Evolutionary conservation across 2,113 vertebrate genomes (phyloP).

Genomic region (Choloepus hoffmanni): DNA sequence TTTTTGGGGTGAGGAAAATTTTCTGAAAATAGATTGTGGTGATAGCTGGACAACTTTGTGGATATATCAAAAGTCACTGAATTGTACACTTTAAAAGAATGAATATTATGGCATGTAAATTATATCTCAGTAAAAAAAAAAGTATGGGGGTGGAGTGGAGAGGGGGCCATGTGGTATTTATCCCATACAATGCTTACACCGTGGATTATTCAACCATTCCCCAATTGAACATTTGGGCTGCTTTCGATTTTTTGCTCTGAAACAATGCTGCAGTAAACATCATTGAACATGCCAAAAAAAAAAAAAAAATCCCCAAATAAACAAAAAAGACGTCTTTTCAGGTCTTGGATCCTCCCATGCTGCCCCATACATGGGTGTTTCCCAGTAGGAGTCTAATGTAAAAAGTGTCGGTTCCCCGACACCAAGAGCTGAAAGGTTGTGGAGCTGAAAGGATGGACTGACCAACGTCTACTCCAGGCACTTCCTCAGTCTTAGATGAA

Average conservation of each 20-base stretch:
- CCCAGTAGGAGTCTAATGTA: neutral
- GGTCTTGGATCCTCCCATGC: neutral
- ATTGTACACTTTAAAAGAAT: neutral
- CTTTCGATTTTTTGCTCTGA: neutral
- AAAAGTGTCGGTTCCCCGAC: neutral
- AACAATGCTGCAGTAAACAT: neutral
- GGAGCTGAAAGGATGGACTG: no score
- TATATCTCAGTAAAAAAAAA: neutral
- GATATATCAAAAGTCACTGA: neutral
- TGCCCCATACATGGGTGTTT: neutral
- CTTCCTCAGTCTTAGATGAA: neutral
- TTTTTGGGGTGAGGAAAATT: neutral
- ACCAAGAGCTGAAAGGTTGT: neutral
- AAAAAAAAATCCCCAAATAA: no score
- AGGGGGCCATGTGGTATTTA: neutral
- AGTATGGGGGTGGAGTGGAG: neutral
- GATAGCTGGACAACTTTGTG: neutral
- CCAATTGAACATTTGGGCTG: neutral
- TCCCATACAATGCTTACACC: neutral
- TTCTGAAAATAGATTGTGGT: neutral
- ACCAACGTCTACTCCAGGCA: neutral
- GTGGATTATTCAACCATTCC: neutral
- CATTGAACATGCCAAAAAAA: neutral
- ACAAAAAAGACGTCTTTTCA: neutral
- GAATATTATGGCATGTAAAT: neutral